Evolutionary conservation across 2,888 invertebrate genomes (phyloP).

Genomic region (Eristalinus aeneus): DNA sequence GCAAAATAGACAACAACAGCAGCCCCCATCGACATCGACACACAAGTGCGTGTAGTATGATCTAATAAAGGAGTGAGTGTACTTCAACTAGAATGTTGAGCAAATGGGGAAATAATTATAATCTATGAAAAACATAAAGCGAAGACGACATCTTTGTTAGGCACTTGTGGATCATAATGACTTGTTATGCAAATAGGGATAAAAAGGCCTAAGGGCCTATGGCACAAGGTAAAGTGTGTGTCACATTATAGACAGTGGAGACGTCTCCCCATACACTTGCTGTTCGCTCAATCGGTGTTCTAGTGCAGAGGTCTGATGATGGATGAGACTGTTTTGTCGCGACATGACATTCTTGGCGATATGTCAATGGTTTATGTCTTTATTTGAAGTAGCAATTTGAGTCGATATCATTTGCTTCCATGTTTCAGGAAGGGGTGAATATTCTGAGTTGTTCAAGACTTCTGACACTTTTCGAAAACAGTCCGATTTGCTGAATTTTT

Average conservation of each 20-base stretch:
- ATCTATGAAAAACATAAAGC: slow-evolving; percentile 64
- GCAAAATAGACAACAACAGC: slow-evolving; percentile 1
- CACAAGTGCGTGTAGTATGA: slow-evolving; percentile 19
- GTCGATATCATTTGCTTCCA: not conserved
- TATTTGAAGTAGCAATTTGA: not conserved
- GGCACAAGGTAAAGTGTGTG: not conserved
- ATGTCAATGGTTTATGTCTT: not conserved
- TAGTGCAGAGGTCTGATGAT: not conserved
- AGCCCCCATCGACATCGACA: not conserved
- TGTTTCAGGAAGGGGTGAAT: not conserved
- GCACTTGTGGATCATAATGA: slow-evolving; percentile 64
- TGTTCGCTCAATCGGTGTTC: not conserved
- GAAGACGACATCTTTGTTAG: slow-evolving; percentile 62
- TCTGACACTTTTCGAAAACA: too few species aligned
- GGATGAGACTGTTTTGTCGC: not conserved
- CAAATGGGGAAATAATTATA: slow-evolving; percentile 79
- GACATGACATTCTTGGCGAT: not conserved
- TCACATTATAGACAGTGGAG: not conserved
- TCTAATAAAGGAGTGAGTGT: slow-evolving; percentile 41
- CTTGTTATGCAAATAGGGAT: slow-evolving; percentile 69
- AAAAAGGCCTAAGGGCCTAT: slow-evolving; percentile 46
- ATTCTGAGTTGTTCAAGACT: not conserved
- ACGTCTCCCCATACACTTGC: not conserved
- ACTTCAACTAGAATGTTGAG: slow-evolving; percentile 71
- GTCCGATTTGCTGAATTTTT: too few species aligned